These are phyloP conservation scores for Daubentonia madagascariensis DNA, from an alignment of 2,113 vertebrate genomes.

Conservation along the genomic window DNA sequence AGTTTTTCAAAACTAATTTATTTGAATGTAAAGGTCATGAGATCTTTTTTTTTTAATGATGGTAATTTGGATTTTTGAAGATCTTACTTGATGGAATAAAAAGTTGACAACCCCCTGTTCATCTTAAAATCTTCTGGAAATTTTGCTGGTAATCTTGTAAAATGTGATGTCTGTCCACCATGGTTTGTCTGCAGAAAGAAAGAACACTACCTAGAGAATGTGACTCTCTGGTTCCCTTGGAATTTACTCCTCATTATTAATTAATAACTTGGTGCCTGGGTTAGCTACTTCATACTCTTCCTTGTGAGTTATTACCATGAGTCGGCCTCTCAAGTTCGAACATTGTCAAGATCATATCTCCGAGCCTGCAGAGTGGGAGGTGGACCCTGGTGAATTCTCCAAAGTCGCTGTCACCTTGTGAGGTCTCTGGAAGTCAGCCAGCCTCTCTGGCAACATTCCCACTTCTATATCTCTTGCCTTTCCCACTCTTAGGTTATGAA, in stretches of 20 bases:
- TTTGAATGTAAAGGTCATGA: neutral
- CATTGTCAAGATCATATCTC: slow-evolving; percentile 22
- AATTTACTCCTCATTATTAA: slow-evolving; percentile 27
- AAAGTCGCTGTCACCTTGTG: slow-evolving; percentile 47
- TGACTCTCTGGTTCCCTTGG: neutral
- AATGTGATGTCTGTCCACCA: too few species aligned
- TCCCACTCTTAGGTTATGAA: neutral
- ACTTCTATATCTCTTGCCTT: neutral
- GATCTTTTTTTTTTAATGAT: neutral
- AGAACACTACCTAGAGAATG: neutral
- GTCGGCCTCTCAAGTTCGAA: neutral
- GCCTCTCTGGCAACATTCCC: neutral
- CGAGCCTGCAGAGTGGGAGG: neutral
- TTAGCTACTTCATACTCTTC: neutral
- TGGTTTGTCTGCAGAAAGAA: neutral
- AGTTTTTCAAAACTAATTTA: neutral
- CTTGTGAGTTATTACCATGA: neutral
- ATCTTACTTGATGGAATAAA: neutral
- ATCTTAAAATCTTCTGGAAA: neutral
- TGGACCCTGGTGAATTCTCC: neutral
- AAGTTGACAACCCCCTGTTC: neutral
- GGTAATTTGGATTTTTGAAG: neutral
- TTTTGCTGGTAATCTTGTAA: neutral
- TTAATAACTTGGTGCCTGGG: neutral
- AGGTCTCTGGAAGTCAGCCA: slow-evolving; percentile 24